These are phyloP conservation scores for Lasioglossum marginatum DNA, from an alignment of 2,888 invertebrate genomes.

Conservation along the genomic window DNA sequence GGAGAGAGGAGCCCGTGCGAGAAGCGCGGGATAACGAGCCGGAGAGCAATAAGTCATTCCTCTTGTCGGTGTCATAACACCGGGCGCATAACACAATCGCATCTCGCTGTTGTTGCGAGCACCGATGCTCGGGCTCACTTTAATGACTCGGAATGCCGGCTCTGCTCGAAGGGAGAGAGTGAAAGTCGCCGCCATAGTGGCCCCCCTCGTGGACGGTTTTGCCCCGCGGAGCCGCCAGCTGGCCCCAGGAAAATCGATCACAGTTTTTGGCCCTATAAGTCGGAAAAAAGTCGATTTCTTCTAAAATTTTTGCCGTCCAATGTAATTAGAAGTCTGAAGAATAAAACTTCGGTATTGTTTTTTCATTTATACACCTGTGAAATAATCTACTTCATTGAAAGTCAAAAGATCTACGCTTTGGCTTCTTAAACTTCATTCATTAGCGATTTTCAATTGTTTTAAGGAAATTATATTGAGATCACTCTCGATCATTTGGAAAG, in stretches of 20 bases:
- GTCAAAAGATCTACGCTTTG: too few relatives aligned
- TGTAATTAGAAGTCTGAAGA: too few relatives aligned
- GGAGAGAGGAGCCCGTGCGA: background rate
- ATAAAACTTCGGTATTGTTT: too few relatives aligned
- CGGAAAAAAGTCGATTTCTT: too few relatives aligned
- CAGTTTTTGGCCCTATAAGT: too few relatives aligned
- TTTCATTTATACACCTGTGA: too few relatives aligned
- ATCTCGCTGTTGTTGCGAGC: slow-evolving; percentile 48
- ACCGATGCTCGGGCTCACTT: slow-evolving; percentile 32
- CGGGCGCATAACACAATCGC: slow-evolving; percentile 51
- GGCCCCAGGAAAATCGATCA: background rate
- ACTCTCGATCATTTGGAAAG: too few relatives aligned
- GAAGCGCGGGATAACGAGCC: slow-evolving; percentile 43
- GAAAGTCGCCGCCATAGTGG: slow-evolving; percentile 62
- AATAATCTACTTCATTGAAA: too few relatives aligned
- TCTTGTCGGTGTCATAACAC: slow-evolving; percentile 60
- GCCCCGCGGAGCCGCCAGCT: background rate
- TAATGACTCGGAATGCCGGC: slow-evolving; percentile 69
- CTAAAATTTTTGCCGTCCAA: too few relatives aligned
- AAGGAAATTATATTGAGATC: too few relatives aligned
- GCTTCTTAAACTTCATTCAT: too few relatives aligned
- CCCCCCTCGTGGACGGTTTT: background rate
- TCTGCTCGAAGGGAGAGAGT: slow-evolving; percentile 60
- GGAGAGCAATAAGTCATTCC: slow-evolving; percentile 32
- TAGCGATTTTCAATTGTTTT: too few relatives aligned